These are phyloP conservation scores for Hycleus cichorii DNA, from an alignment of 1,140 invertebrate species.

Conservation along the genomic window DNA sequence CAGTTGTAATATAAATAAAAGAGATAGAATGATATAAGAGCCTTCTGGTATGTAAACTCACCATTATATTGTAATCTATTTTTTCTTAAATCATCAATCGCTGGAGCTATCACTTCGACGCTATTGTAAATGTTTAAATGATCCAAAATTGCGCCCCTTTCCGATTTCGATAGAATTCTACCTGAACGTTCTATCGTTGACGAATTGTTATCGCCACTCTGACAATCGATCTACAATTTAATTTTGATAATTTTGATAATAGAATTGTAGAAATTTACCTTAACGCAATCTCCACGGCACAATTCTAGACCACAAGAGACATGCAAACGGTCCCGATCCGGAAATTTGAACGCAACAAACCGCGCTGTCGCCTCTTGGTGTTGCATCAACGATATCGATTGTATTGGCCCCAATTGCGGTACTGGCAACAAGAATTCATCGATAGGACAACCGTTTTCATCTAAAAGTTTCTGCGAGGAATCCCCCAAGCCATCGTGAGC, in stretches of 20 bases:
- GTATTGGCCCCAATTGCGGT: conserved; percentile 31
- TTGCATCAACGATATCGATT: conserved; percentile 44
- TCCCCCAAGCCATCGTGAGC: conserved; percentile 67
- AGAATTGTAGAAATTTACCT: conserved; percentile 38
- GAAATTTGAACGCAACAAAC: conserved; percentile 74
- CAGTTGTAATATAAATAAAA: background rate
- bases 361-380: conserved; percentile 53
- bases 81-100: conserved; percentile 48
- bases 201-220: conserved; percentile 8
- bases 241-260: conserved; percentile 6
- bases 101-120: conserved; percentile 66
- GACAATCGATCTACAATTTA: conserved; percentile 39
- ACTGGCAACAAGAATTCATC: conserved; percentile 57
- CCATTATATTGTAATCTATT: conserved; percentile 14
- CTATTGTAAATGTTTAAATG: conserved; percentile 68
- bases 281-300: conserved; percentile 58
- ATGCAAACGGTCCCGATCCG: conserved; percentile 64
- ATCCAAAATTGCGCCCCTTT: conserved; percentile 54
- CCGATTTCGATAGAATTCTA: conserved; percentile 42
- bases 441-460: conserved; percentile 62
- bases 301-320: conserved; percentile 57
- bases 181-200: conserved; percentile 21
- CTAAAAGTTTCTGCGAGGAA: conserved; percentile 58
- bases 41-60: conserved; percentile 10
- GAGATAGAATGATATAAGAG: background rate